Evolutionary conservation across 2,113 vertebrate species (phyloP).

Genomic region (Thinocorus orbignyianus): DNA sequence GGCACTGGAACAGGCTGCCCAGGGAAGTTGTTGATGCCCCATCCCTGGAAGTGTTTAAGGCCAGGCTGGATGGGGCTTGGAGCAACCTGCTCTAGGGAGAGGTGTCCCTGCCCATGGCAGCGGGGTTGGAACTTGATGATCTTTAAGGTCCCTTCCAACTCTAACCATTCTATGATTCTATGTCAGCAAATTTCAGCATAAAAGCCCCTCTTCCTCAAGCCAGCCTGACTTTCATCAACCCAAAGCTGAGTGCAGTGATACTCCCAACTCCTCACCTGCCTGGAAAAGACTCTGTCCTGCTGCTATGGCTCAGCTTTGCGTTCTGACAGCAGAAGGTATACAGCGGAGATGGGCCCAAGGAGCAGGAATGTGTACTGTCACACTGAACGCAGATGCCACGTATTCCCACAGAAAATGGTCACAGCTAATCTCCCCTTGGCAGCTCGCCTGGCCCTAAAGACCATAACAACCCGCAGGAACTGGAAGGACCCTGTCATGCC

Average conservation of each 20-base stretch:
- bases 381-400: neutral
- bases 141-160: too few species aligned
- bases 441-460: neutral
- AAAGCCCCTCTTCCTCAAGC: neutral
- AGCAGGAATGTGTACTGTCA: fast-evolving
- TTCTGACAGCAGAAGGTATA: neutral
- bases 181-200: neutral
- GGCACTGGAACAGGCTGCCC: too few species aligned
- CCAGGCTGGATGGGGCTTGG: too few species aligned
- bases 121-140: too few species aligned
- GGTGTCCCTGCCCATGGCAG: too few species aligned
- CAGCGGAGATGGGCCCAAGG: neutral
- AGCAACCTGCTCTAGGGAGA: too few species aligned
- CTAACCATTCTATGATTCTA: too few species aligned
- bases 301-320: neutral
- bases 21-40: too few species aligned
- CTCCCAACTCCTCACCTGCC: neutral
- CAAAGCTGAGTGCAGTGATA: neutral
- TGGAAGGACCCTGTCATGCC: neutral
- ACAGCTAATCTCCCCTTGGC: conserved; percentile 23
- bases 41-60: too few species aligned
- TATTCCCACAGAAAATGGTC: neutral
- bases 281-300: neutral
- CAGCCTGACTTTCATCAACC: neutral
- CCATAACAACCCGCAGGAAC: neutral